Evolutionary conservation across 1,140 invertebrate species (phyloP).

Genomic region (Ceratina japonica): DNA sequence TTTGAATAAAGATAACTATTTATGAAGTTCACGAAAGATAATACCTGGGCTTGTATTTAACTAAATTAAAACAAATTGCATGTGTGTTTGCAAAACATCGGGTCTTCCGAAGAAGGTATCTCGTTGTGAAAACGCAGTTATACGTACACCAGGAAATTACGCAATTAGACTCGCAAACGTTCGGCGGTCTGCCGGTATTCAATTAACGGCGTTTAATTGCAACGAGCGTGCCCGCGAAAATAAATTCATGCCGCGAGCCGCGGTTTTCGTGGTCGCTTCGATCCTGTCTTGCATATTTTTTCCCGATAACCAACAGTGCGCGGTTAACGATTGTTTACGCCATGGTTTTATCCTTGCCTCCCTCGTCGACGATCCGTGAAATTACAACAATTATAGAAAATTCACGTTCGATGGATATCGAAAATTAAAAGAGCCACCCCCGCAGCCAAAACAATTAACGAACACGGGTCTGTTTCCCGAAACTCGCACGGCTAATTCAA

Average conservation of each 20-base stretch:
- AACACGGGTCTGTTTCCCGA: not conserved
- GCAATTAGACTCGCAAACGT: constrained; percentile 17
- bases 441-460: too few species aligned
- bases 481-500: not conserved
- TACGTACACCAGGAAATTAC: constrained; percentile 19
- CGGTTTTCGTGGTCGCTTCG: not conserved
- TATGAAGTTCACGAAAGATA: too few species aligned
- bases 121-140: constrained; percentile 32
- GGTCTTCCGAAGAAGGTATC: not conserved
- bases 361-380: not conserved
- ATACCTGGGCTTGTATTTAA: not conserved
- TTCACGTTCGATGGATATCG: too few species aligned
- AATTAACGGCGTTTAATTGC: constrained; percentile 30
- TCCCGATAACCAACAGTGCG: not conserved
- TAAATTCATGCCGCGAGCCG: not conserved
- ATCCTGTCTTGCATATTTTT: not conserved
- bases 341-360: not conserved
- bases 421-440: too few species aligned
- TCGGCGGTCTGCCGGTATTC: constrained; percentile 11
- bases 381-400: not conserved
- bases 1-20: too few species aligned
- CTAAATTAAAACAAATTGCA: not conserved
- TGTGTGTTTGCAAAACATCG: not conserved
- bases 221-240: constrained; percentile 19
- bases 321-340: not conserved